Evolutionary conservation across 1,140 invertebrate species (phyloP), one percentile per base, ranked within the genome.

Genomic region (Anastrepha ludens): DNA sequence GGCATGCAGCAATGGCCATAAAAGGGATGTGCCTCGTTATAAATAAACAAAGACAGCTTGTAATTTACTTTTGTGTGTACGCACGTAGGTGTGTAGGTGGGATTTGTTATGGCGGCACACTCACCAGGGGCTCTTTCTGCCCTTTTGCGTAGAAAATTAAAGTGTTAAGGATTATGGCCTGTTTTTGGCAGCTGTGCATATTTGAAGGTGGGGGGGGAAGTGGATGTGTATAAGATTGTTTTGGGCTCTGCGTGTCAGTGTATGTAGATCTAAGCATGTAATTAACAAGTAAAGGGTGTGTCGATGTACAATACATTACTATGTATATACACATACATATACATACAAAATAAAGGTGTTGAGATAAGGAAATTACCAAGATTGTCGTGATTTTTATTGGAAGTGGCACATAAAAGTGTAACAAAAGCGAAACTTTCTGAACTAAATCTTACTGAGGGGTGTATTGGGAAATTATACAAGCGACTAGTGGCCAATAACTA

Each of bases 11-110:
- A 20, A 17, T 74, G 70, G 44, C 44, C 65, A 67, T 67, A 67
- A 67, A 67, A 67, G 65, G 65, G 65, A 67, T 67, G 65, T 67
- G 9, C 65, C 20, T 67, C 39, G 65, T 67, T 67, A 67, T 67
- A 67, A 67, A 67, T 67, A 67, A 67, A 67, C 65, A 67, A 67
- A 67, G 65, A 74, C 44, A 74, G 70, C 70, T 74, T 74, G 70
- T 47, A 44, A 74, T 74, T 50, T 74, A 17, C 44, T 74, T 74
- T 29, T 29, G 13, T 47, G 15, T 11, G 17, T 47, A 44, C n/a
- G 39, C 44, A 74, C 15, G 47, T 74, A 29, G 29, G 29, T 29
- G 29, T 29, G 29, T 29, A 29, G 29, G 29, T 29, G 29, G 13
- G 39, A 74, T 74, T 47, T 74, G 41, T 74, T 20, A 50, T 74